phyloP scores from a whole-genome alignment of 2,888 invertebrate genomes.

The Drosophila quasianomalipes region DNA sequence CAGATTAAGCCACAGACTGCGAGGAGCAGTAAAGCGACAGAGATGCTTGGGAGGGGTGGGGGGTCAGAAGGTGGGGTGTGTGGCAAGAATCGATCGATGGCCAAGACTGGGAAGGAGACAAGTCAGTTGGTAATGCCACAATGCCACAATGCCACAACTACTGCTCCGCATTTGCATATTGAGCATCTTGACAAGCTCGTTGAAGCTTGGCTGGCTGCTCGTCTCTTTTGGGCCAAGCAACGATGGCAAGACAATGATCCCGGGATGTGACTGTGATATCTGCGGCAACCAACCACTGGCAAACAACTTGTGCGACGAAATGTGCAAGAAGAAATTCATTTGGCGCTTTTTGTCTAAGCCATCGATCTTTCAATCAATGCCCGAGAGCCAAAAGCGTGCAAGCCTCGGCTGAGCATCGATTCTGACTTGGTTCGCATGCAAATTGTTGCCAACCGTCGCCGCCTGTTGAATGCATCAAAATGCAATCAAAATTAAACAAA shows the following conservation, averaged over 20 bases:
- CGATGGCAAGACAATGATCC: slow-evolving; percentile 75
- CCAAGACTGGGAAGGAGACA: slow-evolving; percentile 6
- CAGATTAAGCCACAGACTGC: slow-evolving; percentile 10
- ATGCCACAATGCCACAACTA: slow-evolving; percentile 21
- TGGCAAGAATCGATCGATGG: slow-evolving; percentile 6
- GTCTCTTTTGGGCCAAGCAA: slow-evolving; percentile 60
- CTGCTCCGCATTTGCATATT: slow-evolving; percentile 71
- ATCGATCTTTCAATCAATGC: slow-evolving; percentile 82
- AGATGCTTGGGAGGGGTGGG: too few species aligned
- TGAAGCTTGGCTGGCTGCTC: slow-evolving; percentile 37
- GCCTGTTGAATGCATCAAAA: slow-evolving; percentile 77
- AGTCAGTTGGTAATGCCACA: slow-evolving; percentile 41
- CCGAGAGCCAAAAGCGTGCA: slow-evolving; percentile 71
- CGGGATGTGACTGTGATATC: slow-evolving; percentile 51
- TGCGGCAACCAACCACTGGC: slow-evolving; percentile 38
- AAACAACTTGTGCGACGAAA: slow-evolving; percentile 8
- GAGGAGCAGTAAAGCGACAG: not conserved
- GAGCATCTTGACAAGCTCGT: slow-evolving; percentile 73
- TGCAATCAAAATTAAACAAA: slow-evolving; percentile 80
- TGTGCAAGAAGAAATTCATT: slow-evolving; percentile 67
- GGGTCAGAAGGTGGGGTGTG: not conserved
- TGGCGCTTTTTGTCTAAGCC: slow-evolving; percentile 72
- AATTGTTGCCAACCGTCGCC: slow-evolving; percentile 54
- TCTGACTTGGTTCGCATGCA: slow-evolving; percentile 59
- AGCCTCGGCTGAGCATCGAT: slow-evolving; percentile 40